Evolutionary conservation across 2,113 vertebrate genomes (phyloP).

Genomic region (Otus sunia): DNA sequence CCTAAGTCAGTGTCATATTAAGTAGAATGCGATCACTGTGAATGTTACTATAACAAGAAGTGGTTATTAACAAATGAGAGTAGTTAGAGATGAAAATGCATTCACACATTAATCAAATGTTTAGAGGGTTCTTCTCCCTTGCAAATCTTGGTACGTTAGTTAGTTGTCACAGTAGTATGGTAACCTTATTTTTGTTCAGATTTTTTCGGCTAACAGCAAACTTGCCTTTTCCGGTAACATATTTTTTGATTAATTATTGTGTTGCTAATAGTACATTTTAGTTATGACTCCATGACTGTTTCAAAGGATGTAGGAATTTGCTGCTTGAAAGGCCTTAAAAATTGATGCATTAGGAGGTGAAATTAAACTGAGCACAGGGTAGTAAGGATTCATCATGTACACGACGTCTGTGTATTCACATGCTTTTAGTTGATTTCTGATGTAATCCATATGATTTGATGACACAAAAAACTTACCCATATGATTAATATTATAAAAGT

Average conservation of each 20-base stretch:
- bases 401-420: fast-evolving
- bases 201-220: neutral
- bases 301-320: neutral
- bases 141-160: neutral
- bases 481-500: neutral
- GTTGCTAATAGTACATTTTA: neutral
- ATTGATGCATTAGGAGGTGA: neutral
- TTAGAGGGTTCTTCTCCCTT: neutral
- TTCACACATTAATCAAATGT: neutral
- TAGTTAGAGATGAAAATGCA: neutral
- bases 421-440: neutral
- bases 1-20: neutral
- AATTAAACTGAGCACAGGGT: neutral
- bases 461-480: neutral
- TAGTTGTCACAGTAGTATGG: neutral
- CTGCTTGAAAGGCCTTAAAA: neutral
- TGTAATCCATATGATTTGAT: neutral
- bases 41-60: neutral
- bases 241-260: neutral
- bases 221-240: neutral
- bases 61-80: neutral
- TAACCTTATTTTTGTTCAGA: neutral
- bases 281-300: neutral
- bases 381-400: neutral
- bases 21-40: neutral